Percentiles rank a stretch among this genome's conserved stretches.
phyloP scores from a whole-genome alignment of 1,140 invertebrate species.

The Melitaea cinxia region DNA sequence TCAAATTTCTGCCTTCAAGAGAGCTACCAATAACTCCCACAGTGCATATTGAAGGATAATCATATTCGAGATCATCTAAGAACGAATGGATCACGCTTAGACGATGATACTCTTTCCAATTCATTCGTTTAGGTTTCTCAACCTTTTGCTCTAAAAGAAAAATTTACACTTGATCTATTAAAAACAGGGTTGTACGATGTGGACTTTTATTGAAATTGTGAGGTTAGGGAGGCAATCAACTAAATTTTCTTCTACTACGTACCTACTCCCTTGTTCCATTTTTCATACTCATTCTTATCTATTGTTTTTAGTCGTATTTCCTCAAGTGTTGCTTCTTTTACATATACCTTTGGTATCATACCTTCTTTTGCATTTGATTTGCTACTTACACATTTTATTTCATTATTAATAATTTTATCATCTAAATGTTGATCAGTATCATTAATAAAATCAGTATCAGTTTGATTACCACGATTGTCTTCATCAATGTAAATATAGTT shows the following conservation, averaged over 20 bases:
- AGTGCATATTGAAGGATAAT: slow-evolving; percentile 64
- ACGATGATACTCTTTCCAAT: slow-evolving; percentile 62
- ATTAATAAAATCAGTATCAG: background rate
- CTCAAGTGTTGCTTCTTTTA: background rate
- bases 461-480: background rate
- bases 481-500: background rate
- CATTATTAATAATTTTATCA: background rate
- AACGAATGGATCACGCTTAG: slow-evolving; percentile 60
- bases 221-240: background rate
- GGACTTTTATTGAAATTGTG: background rate
- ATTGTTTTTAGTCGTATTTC: background rate
- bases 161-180: background rate
- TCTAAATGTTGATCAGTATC: background rate
- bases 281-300: background rate
- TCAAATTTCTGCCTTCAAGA: slow-evolving; percentile 57
- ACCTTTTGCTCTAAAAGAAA: slow-evolving; percentile 12
- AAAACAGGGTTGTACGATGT: background rate
- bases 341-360: background rate
- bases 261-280: background rate
- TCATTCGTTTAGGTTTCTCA: slow-evolving; percentile 34
- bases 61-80: slow-evolving; percentile 57
- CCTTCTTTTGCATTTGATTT: background rate
- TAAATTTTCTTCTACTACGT: background rate
- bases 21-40: slow-evolving; percentile 60
- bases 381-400: background rate